These are phyloP conservation scores for Rattus norvegicus DNA, from an alignment of 2,113 vertebrate genomes.

Conservation along the genomic window DNA sequence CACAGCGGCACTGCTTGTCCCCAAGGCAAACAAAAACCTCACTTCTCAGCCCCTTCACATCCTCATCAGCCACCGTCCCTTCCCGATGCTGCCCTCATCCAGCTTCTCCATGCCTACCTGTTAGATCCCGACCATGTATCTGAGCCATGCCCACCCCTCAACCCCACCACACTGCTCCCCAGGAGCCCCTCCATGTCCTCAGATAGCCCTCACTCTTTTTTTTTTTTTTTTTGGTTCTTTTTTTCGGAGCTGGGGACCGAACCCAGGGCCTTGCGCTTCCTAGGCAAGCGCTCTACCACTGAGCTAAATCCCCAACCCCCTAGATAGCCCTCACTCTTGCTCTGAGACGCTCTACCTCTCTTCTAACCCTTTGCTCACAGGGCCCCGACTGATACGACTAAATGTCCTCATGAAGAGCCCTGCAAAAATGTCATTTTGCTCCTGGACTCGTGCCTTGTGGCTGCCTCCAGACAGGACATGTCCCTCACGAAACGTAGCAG, in stretches of 20 bases:
- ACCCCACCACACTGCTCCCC: neutral
- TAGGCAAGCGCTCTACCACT: no score
- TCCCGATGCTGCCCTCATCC: neutral
- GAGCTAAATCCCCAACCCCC: no score
- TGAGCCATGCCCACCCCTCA: neutral
- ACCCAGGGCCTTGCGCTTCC: no score
- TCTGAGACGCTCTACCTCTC: neutral
- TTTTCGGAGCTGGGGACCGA: no score
- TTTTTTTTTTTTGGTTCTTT: no score
- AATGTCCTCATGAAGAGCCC: neutral
- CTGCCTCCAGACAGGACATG: neutral
- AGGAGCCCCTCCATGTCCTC: neutral
- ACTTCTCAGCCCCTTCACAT: neutral
- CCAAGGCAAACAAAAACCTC: neutral
- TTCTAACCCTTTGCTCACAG: neutral
- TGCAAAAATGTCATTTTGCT: neutral
- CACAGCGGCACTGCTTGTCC: neutral
- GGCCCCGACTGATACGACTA: neutral
- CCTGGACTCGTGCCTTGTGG: neutral
- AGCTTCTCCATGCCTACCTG: neutral
- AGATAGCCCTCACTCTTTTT: neutral
- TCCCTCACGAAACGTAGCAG: neutral
- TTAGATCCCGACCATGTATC: neutral
- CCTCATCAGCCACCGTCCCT: neutral
- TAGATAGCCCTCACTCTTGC: no score